Evolutionary conservation across 2,797 vertebrate species (phyloP).

Genomic region (Lutjanus argentimaculatus): DNA sequence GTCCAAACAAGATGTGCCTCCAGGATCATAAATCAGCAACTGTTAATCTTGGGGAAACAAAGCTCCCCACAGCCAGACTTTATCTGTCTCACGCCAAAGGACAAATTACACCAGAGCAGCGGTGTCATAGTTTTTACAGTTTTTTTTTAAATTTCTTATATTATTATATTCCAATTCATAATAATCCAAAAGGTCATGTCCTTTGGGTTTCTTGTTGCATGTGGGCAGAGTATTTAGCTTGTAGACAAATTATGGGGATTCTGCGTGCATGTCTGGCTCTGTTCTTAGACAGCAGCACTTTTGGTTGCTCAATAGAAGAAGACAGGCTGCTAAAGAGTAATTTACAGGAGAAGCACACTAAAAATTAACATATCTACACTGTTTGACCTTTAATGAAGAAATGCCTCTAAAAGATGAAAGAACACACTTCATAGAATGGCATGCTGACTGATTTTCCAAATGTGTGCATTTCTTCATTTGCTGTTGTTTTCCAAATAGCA

Average conservation of each 20-base stretch:
- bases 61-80: conserved; percentile 23
- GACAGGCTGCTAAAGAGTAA: background rate
- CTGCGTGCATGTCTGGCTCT: background rate
- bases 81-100: conserved; percentile 30
- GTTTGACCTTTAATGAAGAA: too few relatives aligned
- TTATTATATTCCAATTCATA: conserved; percentile 9
- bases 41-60: conserved; percentile 65
- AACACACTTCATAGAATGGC: too few relatives aligned
- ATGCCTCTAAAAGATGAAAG: too few relatives aligned
- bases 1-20: conserved; percentile 56
- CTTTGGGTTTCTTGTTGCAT: conserved; percentile 27
- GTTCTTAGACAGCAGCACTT: background rate
- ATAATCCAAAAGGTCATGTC: conserved; percentile 22
- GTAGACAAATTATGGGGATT: background rate
- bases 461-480: too few relatives aligned
- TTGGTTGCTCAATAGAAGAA: conserved; percentile 13
- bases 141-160: background rate
- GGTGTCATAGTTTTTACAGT: conserved; percentile 23
- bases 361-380: too few relatives aligned
- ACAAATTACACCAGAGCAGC: conserved; percentile 33
- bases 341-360: too few relatives aligned
- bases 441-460: too few relatives aligned
- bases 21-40: conserved; percentile 68
- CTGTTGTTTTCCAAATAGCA: too few relatives aligned
- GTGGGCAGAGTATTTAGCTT: conserved; percentile 3